These are phyloP conservation scores for Yponomeuta sedellus DNA, from an alignment of 2,888 invertebrate species.

Conservation along the genomic window DNA sequence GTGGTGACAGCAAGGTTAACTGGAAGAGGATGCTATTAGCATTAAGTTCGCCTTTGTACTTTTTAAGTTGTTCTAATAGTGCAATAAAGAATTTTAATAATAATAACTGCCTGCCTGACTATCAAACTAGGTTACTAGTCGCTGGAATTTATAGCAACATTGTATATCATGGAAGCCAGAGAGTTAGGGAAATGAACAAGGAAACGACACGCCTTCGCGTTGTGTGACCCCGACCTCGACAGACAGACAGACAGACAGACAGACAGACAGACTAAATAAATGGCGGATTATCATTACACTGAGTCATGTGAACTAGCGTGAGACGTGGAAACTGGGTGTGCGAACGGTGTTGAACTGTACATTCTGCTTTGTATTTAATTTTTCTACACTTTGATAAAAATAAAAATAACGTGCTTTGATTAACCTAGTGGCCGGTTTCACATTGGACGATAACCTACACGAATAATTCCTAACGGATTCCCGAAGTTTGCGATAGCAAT, in stretches of 20 bases:
- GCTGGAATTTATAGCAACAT: no score
- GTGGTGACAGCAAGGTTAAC: no score
- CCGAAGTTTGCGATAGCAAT: no score
- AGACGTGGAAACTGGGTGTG: background rate
- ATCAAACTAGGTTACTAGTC: no score
- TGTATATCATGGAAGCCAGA: no score
- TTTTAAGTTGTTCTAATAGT: no score
- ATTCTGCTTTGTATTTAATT: background rate
- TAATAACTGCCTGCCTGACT: no score
- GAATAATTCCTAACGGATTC: no score
- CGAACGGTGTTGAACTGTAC: background rate
- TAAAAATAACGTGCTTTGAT: background rate
- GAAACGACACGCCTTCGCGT: background rate
- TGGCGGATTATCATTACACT: background rate
- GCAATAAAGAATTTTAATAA: no score
- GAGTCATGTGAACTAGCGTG: background rate
- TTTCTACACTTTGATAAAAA: background rate
- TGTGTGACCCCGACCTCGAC: background rate
- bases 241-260: background rate
- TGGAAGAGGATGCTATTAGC: no score
- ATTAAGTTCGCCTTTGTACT: no score
- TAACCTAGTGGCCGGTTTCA: background rate
- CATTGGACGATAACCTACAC: background rate
- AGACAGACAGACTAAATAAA: background rate
- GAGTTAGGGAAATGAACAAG: background rate